A percentile compares a stretch with the other conserved stretches of the same genome.
Evolutionary conservation across 2,888 invertebrate genomes (phyloP).

Genomic region (Cosmopolites sordidus): DNA sequence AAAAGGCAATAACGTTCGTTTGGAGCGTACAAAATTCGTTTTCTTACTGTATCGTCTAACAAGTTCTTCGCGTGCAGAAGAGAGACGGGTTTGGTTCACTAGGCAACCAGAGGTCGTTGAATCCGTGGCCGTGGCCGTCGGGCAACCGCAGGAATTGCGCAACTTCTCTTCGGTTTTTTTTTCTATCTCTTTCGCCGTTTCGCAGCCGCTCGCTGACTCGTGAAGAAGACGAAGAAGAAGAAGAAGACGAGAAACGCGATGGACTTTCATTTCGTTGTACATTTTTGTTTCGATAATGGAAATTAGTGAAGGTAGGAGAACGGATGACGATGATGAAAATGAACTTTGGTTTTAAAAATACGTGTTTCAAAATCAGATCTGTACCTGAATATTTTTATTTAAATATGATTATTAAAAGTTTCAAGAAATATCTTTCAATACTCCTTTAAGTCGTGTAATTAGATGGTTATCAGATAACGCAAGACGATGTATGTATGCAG

Average conservation of each 20-base stretch:
- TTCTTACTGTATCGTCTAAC: background rate
- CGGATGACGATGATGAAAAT: too few relatives aligned
- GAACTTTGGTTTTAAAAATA: too few relatives aligned
- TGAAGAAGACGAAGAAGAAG: too few relatives aligned
- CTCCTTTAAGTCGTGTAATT: too few relatives aligned
- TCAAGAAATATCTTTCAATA: too few relatives aligned
- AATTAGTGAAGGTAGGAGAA: background rate
- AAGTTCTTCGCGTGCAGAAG: background rate
- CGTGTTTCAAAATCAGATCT: too few relatives aligned
- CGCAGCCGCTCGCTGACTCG: background rate
- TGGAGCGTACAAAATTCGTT: constrained; percentile 9
- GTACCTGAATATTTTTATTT: too few relatives aligned
- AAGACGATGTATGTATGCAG: too few relatives aligned
- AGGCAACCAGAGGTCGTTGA: constrained; percentile 51
- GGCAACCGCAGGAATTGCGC: constrained; percentile 31
- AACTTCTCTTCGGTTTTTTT: constrained; percentile 33
- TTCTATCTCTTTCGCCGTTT: constrained; percentile 3
- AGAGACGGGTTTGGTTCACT: constrained; percentile 31
- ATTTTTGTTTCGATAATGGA: background rate
- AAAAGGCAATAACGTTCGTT: background rate
- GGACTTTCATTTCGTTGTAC: background rate
- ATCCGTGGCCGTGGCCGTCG: constrained; percentile 38
- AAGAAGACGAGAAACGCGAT: background rate
- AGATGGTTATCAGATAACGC: too few relatives aligned
- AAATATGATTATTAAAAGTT: too few relatives aligned